Conservation (phyloP, 2,888 invertebrate species). For the Limulus polyphemus region DNA sequence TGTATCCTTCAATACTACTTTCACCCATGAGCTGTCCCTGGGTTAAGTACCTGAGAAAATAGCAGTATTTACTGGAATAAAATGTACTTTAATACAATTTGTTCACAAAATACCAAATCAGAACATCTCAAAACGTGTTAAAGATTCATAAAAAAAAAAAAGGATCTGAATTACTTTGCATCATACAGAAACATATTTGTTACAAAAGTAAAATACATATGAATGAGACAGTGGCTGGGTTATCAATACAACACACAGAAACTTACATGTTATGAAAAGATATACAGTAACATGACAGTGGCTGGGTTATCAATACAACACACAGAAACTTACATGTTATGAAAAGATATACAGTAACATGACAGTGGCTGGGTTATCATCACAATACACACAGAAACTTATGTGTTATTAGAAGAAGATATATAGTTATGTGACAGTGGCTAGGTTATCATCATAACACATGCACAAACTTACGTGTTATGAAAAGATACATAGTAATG, state of each 20-base stretch:
- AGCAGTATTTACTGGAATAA: too few relatives aligned
- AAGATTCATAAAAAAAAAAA: too few relatives aligned
- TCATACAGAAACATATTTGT: too few relatives aligned
- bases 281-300: too few relatives aligned
- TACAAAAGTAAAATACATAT: too few relatives aligned
- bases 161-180: too few relatives aligned
- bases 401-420: constrained; percentile 51
- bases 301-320: neutral
- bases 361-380: neutral
- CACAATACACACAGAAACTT: constrained; percentile 28
- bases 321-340: constrained; percentile 45
- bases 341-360: neutral
- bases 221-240: too few relatives aligned
- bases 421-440: constrained; percentile 47
- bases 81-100: too few relatives aligned
- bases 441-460: constrained; percentile 39
- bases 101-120: too few relatives aligned
- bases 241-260: too few relatives aligned
- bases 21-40: constrained; percentile 47
- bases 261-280: neutral
- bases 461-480: constrained; percentile 43
- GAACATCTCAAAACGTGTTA: too few relatives aligned
- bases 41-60: constrained; percentile 41
- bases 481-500: constrained; percentile 49
- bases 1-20: constrained; percentile 50